phyloP scores from a whole-genome alignment of 1,140 invertebrate species.

The Drosophila mauritiana region DNA sequence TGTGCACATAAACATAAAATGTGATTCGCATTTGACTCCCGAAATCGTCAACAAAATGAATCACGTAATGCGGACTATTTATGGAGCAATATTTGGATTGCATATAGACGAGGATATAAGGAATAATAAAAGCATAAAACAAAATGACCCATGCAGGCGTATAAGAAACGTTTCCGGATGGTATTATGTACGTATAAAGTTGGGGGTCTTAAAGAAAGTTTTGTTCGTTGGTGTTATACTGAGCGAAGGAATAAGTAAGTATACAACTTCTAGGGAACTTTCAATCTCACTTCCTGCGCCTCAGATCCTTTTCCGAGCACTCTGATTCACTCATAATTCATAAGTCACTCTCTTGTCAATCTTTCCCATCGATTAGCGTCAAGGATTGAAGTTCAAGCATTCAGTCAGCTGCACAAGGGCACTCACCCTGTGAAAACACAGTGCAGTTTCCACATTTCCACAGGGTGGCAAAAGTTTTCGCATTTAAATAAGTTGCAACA shows the following conservation, averaged over 20 bases:
- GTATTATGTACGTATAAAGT: not conserved
- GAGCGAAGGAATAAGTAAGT: not conserved
- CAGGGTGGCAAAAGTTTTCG: slow-evolving; percentile 38
- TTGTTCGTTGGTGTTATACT: slow-evolving; percentile 5
- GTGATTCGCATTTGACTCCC: not conserved
- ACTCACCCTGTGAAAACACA: not conserved
- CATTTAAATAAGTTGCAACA: slow-evolving; percentile 70
- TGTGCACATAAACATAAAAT: slow-evolving; percentile 14
- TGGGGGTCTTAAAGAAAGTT: not conserved
- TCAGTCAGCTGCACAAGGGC: slow-evolving; percentile 30
- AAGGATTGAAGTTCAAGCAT: slow-evolving; percentile 15
- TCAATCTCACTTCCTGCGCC: not conserved
- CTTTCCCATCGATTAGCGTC: slow-evolving; percentile 33
- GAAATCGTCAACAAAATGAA: slow-evolving; percentile 20
- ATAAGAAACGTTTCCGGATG: not conserved
- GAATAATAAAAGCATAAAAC: slow-evolving; percentile 43
- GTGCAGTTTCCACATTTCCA: not conserved
- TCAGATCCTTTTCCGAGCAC: slow-evolving; percentile 1
- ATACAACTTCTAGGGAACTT: slow-evolving; percentile 7
- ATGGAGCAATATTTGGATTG: slow-evolving; percentile 23
- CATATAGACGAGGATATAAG: slow-evolving; percentile 3
- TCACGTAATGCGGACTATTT: slow-evolving; percentile 29
- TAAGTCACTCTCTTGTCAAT: slow-evolving; percentile 33
- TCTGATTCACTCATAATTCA: slow-evolving; percentile 19
- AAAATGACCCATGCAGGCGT: slow-evolving; percentile 20